Evolutionary conservation across 1,140 invertebrate species (phyloP).

Genomic region (Brachionus manjavacas): DNA sequence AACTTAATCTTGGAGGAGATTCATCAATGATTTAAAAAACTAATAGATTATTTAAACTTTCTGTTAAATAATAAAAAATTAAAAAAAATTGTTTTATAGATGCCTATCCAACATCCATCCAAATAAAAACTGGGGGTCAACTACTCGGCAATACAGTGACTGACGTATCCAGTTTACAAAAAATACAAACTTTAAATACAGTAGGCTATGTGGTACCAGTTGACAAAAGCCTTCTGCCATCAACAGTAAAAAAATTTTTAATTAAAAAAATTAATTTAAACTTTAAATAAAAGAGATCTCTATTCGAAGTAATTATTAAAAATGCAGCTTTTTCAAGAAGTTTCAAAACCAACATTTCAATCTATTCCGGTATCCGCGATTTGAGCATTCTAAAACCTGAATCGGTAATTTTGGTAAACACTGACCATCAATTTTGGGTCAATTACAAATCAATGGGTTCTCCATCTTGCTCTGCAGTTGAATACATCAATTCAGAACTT

Average conservation of each 20-base stretch:
- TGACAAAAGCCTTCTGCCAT: neutral
- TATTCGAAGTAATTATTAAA: neutral
- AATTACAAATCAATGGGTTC: neutral
- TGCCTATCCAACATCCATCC: neutral
- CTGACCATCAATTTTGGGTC: neutral
- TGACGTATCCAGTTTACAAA: neutral
- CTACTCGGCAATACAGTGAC: neutral
- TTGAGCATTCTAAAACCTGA: neutral
- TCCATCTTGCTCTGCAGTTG: slow-evolving; percentile 4
- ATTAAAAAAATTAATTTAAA: neutral
- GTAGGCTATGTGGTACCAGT: neutral
- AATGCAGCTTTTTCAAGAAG: neutral
- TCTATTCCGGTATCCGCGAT: neutral
- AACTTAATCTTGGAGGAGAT: no score
- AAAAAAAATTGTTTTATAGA: neutral
- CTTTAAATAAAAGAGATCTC: neutral
- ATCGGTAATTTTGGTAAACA: neutral
- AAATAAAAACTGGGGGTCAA: neutral
- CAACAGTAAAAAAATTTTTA: neutral
- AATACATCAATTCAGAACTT: neutral
- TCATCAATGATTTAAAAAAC: no score
- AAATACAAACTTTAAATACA: neutral
- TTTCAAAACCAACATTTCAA: neutral
- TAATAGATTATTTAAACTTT: no score
- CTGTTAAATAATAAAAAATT: neutral